These are phyloP conservation scores for Rhamnusium bicolor DNA, from an alignment of 2,888 invertebrate genomes.

Conservation along the genomic window DNA sequence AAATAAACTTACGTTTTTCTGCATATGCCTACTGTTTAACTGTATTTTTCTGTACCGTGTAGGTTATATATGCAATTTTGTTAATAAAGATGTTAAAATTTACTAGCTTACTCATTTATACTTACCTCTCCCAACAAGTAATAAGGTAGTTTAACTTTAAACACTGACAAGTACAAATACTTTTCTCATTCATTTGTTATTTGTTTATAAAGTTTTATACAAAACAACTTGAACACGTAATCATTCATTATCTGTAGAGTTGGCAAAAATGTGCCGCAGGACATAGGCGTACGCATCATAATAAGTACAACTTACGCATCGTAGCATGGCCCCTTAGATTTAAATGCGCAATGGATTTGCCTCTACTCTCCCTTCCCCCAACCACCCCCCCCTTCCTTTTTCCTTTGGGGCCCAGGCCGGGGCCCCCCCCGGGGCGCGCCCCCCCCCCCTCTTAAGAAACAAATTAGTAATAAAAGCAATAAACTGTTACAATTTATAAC, in stretches of 20 bases:
- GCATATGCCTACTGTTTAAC: conserved; percentile 52
- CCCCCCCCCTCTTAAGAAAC: no score
- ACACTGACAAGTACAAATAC: not conserved
- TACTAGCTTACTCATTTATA: not conserved
- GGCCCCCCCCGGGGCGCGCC: no score
- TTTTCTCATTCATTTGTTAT: not conserved
- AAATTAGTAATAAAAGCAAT: no score
- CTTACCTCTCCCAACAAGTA: conserved; percentile 17
- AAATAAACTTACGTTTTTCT: conserved; percentile 40
- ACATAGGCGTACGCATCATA: no score
- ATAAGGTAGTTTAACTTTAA: conserved; percentile 2
- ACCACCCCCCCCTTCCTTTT: no score
- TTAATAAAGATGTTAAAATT: conserved; percentile 56
- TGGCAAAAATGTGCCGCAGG: no score
- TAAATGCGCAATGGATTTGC: no score
- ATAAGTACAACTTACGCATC: no score
- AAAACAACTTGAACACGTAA: not conserved
- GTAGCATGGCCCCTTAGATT: no score
- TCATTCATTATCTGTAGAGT: not conserved
- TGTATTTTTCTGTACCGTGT: conserved; percentile 57
- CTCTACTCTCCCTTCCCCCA: no score
- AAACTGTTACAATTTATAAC: no score
- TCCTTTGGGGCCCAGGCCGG: no score
- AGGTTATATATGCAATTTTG: conserved; percentile 54
- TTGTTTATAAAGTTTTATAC: not conserved